Percentiles rank a stretch among this genome's conserved stretches.
phyloP scores from a whole-genome alignment of 92 coral and sea anemone genomes.

The Parazoanthus swiftii region DNA sequence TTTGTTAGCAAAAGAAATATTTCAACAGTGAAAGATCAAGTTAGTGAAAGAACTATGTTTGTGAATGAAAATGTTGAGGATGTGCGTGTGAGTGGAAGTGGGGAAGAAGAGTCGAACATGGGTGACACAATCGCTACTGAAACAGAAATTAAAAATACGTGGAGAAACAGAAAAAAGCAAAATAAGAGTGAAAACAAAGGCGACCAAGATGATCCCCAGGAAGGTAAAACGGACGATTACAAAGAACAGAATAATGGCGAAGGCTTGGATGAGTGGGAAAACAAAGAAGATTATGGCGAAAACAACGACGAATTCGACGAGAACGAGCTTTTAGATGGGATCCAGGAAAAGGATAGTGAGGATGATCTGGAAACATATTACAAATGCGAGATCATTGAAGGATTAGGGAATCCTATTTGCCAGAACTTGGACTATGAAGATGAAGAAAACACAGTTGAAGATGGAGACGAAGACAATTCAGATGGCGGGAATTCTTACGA shows the following conservation, averaged over 20 bases:
- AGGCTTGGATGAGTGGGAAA: not conserved
- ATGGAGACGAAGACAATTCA: not conserved
- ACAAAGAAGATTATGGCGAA: not conserved
- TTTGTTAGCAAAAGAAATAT: too few species aligned
- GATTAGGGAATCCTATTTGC: slow-evolving; percentile 13
- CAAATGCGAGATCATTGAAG: slow-evolving; percentile 16
- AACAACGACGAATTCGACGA: slow-evolving; percentile 8
- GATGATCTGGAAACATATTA: not conserved
- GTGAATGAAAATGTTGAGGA: not conserved
- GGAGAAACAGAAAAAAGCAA: not conserved
- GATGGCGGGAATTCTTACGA: not conserved
- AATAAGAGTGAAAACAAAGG: not conserved
- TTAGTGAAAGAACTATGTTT: not conserved
- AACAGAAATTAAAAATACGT: not conserved
- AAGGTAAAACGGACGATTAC: not conserved
- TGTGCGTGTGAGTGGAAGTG: not conserved
- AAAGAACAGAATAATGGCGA: not conserved
- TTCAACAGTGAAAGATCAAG: too few species aligned
- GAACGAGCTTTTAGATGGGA: slow-evolving; percentile 7
- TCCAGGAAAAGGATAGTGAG: slow-evolving; percentile 16
- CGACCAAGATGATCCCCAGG: not conserved
- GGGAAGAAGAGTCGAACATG: not conserved
- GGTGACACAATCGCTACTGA: not conserved
- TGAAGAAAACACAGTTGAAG: slow-evolving; percentile 9
- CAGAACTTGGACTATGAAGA: slow-evolving; percentile 11